phyloP scores from a whole-genome alignment of 64 coral and sea anemone genomes.

The Anthopleura sola region DNA sequence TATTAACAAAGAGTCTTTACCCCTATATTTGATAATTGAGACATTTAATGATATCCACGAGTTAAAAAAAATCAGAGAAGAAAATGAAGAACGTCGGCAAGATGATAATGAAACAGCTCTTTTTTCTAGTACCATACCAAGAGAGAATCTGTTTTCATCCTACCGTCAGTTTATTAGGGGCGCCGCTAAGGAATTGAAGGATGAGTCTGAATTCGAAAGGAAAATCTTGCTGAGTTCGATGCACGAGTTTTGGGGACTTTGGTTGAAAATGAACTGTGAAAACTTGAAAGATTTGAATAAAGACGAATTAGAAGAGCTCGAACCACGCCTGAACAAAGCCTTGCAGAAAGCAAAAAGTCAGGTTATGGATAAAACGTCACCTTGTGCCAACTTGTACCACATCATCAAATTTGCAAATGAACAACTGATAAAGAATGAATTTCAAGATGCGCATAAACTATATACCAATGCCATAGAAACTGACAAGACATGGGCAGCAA shows the following conservation, averaged over 20 bases:
- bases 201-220: neutral
- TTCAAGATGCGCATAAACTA: neutral
- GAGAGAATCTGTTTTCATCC: neutral
- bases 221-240: slow-evolving; percentile 9
- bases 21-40: neutral
- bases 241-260: slow-evolving; percentile 36
- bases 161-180: neutral
- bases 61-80: neutral
- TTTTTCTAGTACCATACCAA: neutral
- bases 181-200: neutral
- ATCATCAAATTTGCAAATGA: slow-evolving; percentile 25
- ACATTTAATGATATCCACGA: neutral
- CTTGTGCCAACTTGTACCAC: slow-evolving; percentile 32
- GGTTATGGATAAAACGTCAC: slow-evolving; percentile 5
- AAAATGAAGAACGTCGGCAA: neutral
- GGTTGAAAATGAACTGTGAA: slow-evolving; percentile 33
- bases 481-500: slow-evolving; percentile 27
- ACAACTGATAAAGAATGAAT: neutral
- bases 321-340: neutral
- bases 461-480: slow-evolving; percentile 12
- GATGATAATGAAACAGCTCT: neutral
- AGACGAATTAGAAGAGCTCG: neutral
- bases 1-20: slow-evolving; percentile 4
- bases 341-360: neutral
- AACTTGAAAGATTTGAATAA: neutral